Base-by-base conservation (phyloP, 2,888 invertebrate species). In the Sycophila texana region DNA sequence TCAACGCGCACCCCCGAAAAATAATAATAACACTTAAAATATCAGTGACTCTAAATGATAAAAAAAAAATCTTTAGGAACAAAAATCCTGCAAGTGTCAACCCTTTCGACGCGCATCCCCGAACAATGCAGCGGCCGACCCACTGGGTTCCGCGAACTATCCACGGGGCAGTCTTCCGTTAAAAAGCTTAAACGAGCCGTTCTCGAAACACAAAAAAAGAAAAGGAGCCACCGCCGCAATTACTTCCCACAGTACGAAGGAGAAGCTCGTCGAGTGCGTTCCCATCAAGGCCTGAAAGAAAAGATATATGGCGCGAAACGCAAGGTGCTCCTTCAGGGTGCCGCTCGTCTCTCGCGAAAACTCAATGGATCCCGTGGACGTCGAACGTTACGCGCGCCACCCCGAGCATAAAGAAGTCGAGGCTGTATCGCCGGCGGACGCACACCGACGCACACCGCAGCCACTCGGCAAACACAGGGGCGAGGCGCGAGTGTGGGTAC, bases 401-500 rank as follows among this genome's bases (percentile, higher is more conserved):
- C 60, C 20, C 57, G 39, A 1, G n/a, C 10, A 18, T 51, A 65
- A 77, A 70, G 49, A 77, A 71, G 61, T 71, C 71, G 57, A 39
- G 30, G 3, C 4, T 22, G 26, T 20, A 18, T n/a, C n/a, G 16
- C 5, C 18, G n/a, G n/a, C 16, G 18, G 7, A 18, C 58, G 49
- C 39, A 58, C 30, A 74, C 20, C 10, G 10, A 66, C 51, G 12
- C n/a, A 16, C 12, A 13, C 20, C 22, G 12, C 14, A 4, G 30
- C 26, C 55, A 61, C 14, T 14, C 18, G 60, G 20, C n/a, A 10
- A 18, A 12, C 26, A 10, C 13, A 12, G 22, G 12, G 18, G 10
- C 30, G 20, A 47, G 2, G 30, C 16, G 53, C 49, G 51, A n/a
- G 65, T 60, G 30, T 20, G 65, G n/a, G 47, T 10, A 49, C 58